Conservation (phyloP, 2,797 vertebrate species). For the Rachycentron canadum region DNA sequence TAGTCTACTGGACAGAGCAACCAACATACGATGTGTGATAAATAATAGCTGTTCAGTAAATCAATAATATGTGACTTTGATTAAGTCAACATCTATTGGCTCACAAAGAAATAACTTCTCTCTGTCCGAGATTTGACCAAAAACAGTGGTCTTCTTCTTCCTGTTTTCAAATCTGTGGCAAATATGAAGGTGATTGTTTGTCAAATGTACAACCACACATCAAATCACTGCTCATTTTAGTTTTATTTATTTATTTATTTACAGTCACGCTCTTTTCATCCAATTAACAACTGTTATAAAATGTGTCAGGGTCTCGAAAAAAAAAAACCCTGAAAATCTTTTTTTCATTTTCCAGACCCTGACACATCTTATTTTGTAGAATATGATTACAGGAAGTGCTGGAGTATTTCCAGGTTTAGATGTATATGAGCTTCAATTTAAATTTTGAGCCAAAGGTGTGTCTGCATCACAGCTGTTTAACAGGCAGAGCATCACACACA, state of each 20-base stretch:
- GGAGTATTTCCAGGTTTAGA: background rate
- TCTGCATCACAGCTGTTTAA: slow-evolving; percentile 54
- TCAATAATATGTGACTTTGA: too few species aligned
- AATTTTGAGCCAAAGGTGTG: slow-evolving; percentile 43
- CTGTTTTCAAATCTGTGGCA: background rate
- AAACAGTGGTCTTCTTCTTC: background rate
- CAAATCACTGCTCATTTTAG: background rate
- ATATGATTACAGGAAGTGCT: background rate
- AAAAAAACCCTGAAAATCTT: background rate
- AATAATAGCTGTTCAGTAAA: too few species aligned
- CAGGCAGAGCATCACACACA: slow-evolving; percentile 22
- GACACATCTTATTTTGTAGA: background rate
- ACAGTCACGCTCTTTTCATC: background rate
- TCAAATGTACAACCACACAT: background rate
- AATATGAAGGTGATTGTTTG: background rate
- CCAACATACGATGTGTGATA: too few species aligned
- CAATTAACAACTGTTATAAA: background rate
- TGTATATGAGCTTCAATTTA: slow-evolving; percentile 6
- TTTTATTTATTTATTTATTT: background rate
- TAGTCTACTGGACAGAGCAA: too few species aligned
- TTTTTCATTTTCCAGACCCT: too few species aligned
- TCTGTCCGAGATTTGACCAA: background rate
- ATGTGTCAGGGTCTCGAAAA: background rate
- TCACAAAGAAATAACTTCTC: too few species aligned
- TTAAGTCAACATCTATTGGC: too few species aligned